Base-by-base conservation (phyloP, 2,888 invertebrate genomes). In the Slavum lentiscoides region DNA sequence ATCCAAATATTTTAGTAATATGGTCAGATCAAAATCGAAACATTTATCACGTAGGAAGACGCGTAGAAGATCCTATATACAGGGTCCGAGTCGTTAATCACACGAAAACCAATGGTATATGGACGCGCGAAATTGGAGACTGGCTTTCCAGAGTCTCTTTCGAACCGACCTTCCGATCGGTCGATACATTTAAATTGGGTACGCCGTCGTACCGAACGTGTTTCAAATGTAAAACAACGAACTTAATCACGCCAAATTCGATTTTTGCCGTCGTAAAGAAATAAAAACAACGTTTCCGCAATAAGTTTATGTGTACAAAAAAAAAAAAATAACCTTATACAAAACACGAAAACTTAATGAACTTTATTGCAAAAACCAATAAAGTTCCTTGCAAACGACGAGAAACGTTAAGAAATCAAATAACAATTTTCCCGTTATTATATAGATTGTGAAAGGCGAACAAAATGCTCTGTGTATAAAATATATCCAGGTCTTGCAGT, bases 41-140 rank as follows among this genome's bases (percentile, higher is more conserved):
- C 75, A 75, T 75, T 59, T 58, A 75, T 75, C 75, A 67, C 67
- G 43, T 39, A 30, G 43, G 1, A 49, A 39, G 19, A 62, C 30
- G 30, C 17, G 43, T 4, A 11, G 11, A 21, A 72, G 70, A 58
- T 72, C 74, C 19, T 17, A 17, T 13, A 11, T 19, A 19, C 23
- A 39, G 58, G 43, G 75, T 58, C 75, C 43, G 75, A 75, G 43
- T 67, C 75, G 75, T 75, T 67, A 75, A 75, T 75, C 67, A 67
- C 75, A 30, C 58, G 30, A 67, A 66, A 58, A 67, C 43, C 75
- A 43, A 67, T 67, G 55, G 37, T 43, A 43, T 4, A 43, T 9
- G 43, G 43, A 43, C 39, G 58, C 39, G 58, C 21, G 55, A 66
- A 55, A 75, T 75, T 66, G 74, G 21, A 66, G 58, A 75, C 39